Evolutionary conservation across 1,140 invertebrate genomes (phyloP), one percentile per base, ranked within the genome.

Genomic region (Plectrocnemia conspersa): DNA sequence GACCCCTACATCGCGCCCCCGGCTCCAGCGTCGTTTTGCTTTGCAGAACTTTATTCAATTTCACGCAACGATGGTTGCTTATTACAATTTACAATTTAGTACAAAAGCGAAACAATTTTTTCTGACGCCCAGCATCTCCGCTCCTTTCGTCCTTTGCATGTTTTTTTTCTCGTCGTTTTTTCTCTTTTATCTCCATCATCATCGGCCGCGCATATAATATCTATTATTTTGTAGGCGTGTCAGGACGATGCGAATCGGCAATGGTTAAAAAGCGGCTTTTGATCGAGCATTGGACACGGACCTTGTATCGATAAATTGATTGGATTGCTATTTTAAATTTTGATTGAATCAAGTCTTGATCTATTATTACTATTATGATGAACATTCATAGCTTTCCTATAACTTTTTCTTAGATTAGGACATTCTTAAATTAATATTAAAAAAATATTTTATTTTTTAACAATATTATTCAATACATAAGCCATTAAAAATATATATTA

Each of bases 41-140:
- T 54, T 57, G 55, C 55, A 61, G 52, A 61, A 61, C 59, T 61
- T 61, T 57, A 61, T 61, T 61, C 59, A 61, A 61, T 61, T 61
- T 61, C 59, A 61, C 59, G 59, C 59, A 52, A 61, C 59, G 59
- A 61, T 54, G 59, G 55, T 23, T 61, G 59, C 59, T 61, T 61
- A 61, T 57, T 61, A 61, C 55, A 60, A 60, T 60, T 60, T 56
- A 60, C 54, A 60, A 60, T 60, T 60, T 60, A 60, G 58, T 60
- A 60, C 49, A 60, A 56, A 56, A 60, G 58, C 49, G 50, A 54
- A 56, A 56, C 55, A 57, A 52, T 52, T 57, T 57, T 58, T 59
- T 59, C n/a, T 46, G 23, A 27, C 38, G 52, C 50, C 27, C 11
- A 55, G 52, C 29, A 59, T 59, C 22, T 46, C 50, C 56, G 36